Base-by-base conservation (phyloP, 1,140 invertebrate species). In the Neodiprion virginianus region DNA sequence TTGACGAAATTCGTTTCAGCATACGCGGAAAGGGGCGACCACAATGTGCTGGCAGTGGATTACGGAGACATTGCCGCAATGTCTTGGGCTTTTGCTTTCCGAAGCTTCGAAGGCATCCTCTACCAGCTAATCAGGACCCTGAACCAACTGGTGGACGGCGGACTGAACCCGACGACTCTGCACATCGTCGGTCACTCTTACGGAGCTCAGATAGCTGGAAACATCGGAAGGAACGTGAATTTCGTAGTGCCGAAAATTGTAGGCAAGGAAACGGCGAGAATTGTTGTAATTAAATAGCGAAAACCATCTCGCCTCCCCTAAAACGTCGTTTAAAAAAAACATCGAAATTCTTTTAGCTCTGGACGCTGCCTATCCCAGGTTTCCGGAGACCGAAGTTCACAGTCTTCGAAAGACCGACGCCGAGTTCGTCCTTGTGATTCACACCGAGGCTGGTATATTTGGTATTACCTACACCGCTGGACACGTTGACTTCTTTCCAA, bases 401-500 rank as follows among this genome's bases (percentile, higher is more conserved):
- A 80, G 76, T 48, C 53, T 86, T 0, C 61, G 90, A 75, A 76
- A 81, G 72, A 78, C 81, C 5, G 93, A 94, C 76, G 92, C 91
- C 0, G 67, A 81, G 8, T 86, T 90, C 48, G 90, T 93, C 0
- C 92, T 92, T 79, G 88, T 92, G 0, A 89, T 93, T 68, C 93
- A 94, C 77, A 92, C 92, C 0, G 91, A 93, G 76, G 88, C 83
- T 53, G 89, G 88, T n/a, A 74, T 85, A 21, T 87, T 89, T 65
- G 89, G 90, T 12, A 82, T 86, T 47, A 61, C 79, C 0, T 28
- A 48, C n/a, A 75, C 79, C 11, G 79, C 88, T 0, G 93, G 92
- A 0, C 90, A 91, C 50, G 88, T 92, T 0, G 93, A 94, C 80
- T 94, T 93, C 84, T 94, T 92, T 85, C 89, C 91, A 1, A 95